Percentiles rank a stretch among this genome's conserved stretches.
phyloP scores from a whole-genome alignment of 2,888 invertebrate genomes.

The Pomacea canaliculata region DNA sequence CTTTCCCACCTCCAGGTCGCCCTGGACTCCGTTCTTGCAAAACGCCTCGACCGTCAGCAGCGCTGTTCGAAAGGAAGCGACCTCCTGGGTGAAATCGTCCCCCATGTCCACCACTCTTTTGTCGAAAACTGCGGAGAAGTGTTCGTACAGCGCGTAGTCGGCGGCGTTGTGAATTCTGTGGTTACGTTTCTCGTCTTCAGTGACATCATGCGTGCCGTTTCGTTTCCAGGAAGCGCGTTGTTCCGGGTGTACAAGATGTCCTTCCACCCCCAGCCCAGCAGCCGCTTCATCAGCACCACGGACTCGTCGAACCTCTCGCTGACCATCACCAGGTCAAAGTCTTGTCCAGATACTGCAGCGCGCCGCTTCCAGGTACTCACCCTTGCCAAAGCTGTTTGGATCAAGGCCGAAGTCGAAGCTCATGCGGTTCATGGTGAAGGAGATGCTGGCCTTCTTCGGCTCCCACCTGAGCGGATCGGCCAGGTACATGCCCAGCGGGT shows the following conservation, averaged over 20 bases:
- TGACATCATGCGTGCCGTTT: background rate
- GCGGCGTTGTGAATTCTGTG: slow-evolving; percentile 18
- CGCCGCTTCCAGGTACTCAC: slow-evolving; percentile 13
- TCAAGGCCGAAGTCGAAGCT: slow-evolving; percentile 31
- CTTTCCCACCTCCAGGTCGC: slow-evolving; percentile 18
- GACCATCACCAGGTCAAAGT: slow-evolving; percentile 44
- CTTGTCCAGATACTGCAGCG: slow-evolving; percentile 25
- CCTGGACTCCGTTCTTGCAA: slow-evolving; percentile 5
- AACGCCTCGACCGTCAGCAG: slow-evolving; percentile 9
- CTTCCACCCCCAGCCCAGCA: slow-evolving; percentile 40
- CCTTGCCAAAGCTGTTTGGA: background rate
- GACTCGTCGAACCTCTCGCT: slow-evolving; percentile 44
- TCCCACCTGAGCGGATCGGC: slow-evolving; percentile 9
- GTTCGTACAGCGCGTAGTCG: slow-evolving; percentile 32
- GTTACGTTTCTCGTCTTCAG: slow-evolving; percentile 3
- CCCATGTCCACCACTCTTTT: slow-evolving; percentile 21
- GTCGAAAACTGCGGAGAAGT: slow-evolving; percentile 22
- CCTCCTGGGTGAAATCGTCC: slow-evolving; percentile 28
- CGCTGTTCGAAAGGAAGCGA: slow-evolving; percentile 20
- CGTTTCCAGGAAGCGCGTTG: slow-evolving; percentile 1
- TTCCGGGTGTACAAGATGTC: slow-evolving; percentile 39
- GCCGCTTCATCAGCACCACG: slow-evolving; percentile 39
- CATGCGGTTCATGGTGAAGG: slow-evolving; percentile 31
- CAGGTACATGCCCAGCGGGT: slow-evolving; percentile 19
- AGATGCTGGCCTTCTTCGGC: background rate